Evolutionary conservation across 35 echinoderm and acorn worm species (phyloP).

Genomic region (Patiria miniata): DNA sequence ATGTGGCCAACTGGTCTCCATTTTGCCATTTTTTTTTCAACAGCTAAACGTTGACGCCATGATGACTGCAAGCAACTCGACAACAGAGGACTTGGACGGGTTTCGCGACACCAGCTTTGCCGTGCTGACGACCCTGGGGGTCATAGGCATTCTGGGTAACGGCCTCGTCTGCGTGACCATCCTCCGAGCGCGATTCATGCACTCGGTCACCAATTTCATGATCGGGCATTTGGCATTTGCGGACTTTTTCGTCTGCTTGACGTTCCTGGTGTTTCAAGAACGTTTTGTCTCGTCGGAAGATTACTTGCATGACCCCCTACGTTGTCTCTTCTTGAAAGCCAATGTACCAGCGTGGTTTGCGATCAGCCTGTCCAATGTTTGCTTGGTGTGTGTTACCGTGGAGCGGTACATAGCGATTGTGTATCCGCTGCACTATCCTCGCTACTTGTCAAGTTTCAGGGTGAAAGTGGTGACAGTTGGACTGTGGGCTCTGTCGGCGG

Average conservation of each 20-base stretch:
- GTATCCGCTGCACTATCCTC: constrained; percentile 73
- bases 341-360: constrained; percentile 85
- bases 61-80: too few species aligned
- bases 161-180: constrained; percentile 77
- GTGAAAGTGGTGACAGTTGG: constrained; percentile 62
- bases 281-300: constrained; percentile 53
- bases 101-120: background rate
- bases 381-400: constrained; percentile 78
- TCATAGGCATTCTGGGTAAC: constrained; percentile 84
- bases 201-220: constrained; percentile 88
- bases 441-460: constrained; percentile 65
- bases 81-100: too few species aligned
- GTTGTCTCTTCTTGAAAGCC: constrained; percentile 50
- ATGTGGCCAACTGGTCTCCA: too few species aligned
- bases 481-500: too few species aligned
- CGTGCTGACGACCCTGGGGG: constrained; percentile 17
- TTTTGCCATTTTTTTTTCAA: too few species aligned
- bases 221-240: constrained; percentile 80
- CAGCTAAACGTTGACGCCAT: too few species aligned
- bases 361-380: constrained; percentile 75
- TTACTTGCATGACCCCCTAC: too few species aligned
- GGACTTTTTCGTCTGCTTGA: constrained; percentile 73
- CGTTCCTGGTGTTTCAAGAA: constrained; percentile 65
- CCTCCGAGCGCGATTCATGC: constrained; percentile 67
- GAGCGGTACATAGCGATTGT: constrained; percentile 90